Evolutionary conservation across 2,888 invertebrate genomes (phyloP).

Genomic region (Zaprionus bogoriensis): DNA sequence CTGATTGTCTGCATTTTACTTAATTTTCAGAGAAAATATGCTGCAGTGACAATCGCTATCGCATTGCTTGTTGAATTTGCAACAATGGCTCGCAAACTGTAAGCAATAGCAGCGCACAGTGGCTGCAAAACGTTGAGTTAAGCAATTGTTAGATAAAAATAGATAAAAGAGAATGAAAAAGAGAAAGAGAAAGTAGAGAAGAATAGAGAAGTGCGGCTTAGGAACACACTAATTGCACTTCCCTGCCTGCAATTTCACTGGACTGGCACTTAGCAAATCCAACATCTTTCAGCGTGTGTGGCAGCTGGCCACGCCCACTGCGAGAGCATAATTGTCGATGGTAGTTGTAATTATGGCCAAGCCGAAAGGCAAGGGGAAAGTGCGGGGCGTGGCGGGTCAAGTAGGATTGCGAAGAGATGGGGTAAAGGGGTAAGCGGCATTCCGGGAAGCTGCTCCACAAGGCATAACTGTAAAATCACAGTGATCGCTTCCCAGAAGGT

Average conservation of each 20-base stretch:
- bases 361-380: conserved; percentile 11
- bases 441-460: conserved; percentile 10
- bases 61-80: background rate
- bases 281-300: conserved; percentile 72
- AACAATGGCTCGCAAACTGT: background rate
- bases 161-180: no score
- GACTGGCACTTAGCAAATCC: conserved; percentile 58
- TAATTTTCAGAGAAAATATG: no score
- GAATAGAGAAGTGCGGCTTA: no score
- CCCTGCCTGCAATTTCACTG: background rate
- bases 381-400: background rate
- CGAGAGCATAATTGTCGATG: conserved; percentile 34
- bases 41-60: no score
- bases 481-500: conserved; percentile 32
- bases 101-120: conserved; percentile 1
- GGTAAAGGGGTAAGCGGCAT: conserved; percentile 28
- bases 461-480: conserved; percentile 16
- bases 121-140: conserved; percentile 1
- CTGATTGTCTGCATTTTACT: no score
- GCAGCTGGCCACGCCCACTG: background rate
- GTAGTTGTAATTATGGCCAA: conserved; percentile 44
- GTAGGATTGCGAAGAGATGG: conserved; percentile 1
- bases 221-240: background rate
- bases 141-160: no score
- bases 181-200: no score